A percentile compares a stretch with the other conserved stretches of the same genome.
These are phyloP conservation scores for Lasiommata megera DNA, from an alignment of 2,888 invertebrate species.

Conservation along the genomic window DNA sequence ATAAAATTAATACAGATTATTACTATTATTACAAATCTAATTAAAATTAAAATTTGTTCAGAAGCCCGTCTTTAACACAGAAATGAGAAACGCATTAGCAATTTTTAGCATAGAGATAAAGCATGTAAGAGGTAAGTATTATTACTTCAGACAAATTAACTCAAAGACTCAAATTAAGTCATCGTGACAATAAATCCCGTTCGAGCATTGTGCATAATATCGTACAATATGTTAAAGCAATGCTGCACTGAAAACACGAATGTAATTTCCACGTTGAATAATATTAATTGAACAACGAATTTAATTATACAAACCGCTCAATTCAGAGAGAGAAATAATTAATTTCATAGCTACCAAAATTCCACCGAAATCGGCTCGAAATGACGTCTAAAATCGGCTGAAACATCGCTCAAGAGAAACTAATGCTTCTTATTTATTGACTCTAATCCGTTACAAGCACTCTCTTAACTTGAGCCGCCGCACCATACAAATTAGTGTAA, in stretches of 20 bases:
- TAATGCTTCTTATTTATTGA: constrained; percentile 72
- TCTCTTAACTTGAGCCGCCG: constrained; percentile 22
- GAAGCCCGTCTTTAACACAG: too few species aligned
- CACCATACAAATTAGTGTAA: constrained; percentile 18
- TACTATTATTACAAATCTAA: too few species aligned
- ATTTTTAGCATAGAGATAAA: too few species aligned
- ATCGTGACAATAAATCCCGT: background rate
- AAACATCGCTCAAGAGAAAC: constrained; percentile 56
- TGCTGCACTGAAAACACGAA: background rate
- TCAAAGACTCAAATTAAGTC: too few species aligned
- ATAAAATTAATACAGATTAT: too few species aligned
- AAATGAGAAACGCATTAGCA: too few species aligned
- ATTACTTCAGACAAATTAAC: too few species aligned
- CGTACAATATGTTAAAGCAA: background rate
- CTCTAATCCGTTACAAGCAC: constrained; percentile 56
- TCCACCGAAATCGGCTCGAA: constrained; percentile 59
- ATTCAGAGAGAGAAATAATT: constrained; percentile 7
- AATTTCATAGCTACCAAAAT: constrained; percentile 44
- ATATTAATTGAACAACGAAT: constrained; percentile 9
- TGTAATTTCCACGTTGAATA: background rate
- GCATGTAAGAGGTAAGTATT: too few species aligned
- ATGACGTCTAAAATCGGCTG: constrained; percentile 54
- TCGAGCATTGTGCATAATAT: background rate
- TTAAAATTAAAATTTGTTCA: too few species aligned
- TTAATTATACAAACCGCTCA: constrained; percentile 1